Base-by-base conservation (phyloP, 2,113 vertebrate species). In the Cheilinus undulatus region DNA sequence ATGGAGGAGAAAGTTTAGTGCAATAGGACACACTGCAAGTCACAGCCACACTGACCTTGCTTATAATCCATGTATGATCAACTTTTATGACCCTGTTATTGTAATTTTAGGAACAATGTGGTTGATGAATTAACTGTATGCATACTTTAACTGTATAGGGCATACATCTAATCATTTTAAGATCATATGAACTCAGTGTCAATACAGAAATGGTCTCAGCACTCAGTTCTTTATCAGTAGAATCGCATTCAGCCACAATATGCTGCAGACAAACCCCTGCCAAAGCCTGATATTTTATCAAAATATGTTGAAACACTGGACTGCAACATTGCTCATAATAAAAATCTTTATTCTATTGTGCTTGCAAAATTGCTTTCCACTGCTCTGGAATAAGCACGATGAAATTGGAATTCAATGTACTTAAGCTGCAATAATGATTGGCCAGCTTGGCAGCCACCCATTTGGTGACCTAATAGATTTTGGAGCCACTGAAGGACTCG, bases 341-440 rank as follows among this genome's bases (percentile, higher is more conserved):
- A 78, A 86, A 89, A 81, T 78, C 69, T 70, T 79, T 46, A 78
- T 85, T 90, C 85, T 72, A 85, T 84, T 91, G 77, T 87, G 80
- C 73, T 83, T 19, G 27, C 62, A 76, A 90, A 92, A 92, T 91
- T 78, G 84, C 82, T 91, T 90, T 90, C 83, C 83, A 65, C 54
- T 79, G 66, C 62, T 80, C 63, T 76, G 42, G 62, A 85, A 72
- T 85, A 86, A 81, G 58, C 38, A 54, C 72, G 68, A 70, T 78
- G 73, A 90, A 93, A 92, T 86, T 87, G 89, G 80, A 92, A 88
- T 85, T 87, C 69, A 67, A 71, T 82, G 73, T 81, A 80, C 72
- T 91, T 84, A 89, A 88, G 84, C 86, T 85, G 84, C 88, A 81
- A 45, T 89, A 88, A 91, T 88, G 73, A 90, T 77, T 59, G 68